Base-by-base conservation (phyloP, 2,888 invertebrate species). In the Scaptomyza flava region DNA sequence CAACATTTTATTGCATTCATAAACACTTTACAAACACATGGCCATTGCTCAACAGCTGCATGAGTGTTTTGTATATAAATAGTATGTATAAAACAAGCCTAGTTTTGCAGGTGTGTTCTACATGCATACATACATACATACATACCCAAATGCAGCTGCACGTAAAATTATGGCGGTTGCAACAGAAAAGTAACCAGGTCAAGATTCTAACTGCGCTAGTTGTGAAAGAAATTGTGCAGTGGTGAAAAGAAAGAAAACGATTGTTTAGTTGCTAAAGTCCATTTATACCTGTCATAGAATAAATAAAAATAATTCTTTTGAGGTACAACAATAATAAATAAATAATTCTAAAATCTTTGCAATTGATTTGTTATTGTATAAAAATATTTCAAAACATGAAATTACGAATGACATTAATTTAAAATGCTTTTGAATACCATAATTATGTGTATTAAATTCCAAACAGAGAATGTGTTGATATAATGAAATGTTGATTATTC, bases 121-220 rank as follows among this genome's bases (percentile, higher is more conserved):
- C 17, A 30, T 9, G 47, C 12, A 30, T 53, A 42, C 11, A 20
- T 52, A 42, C 20, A 33, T 33, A 9, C 46, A 50, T 52, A 52
- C 47, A 63, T 34, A 60, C 9, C 48, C 41, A 59, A 33, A 20
- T 31, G 20, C 33, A 46, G 14, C 23, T 54, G 14, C 23, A 54
- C 20, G 12, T 31, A 6, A 42, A 6, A 30, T 20, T 11, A 11
- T n/a, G 34, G 20, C 34, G n/a, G 50, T 9, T 50, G 34, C 34
- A 34, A 34, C 6, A n/a, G 34, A 34, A 34, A 20, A 20, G 34
- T 20, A 50, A 50, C 50, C n/a, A 50, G 50, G 50, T 50, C 50
- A 34, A 41, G 41, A 34, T 23, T 34, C 7, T 12, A 31, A 53
- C 5, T 12, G 20, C 20, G n/a, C n/a, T n/a, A 12, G 9, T 9